Base-by-base conservation (phyloP, 2,888 invertebrate genomes). In the Metallyticus violacea region DNA sequence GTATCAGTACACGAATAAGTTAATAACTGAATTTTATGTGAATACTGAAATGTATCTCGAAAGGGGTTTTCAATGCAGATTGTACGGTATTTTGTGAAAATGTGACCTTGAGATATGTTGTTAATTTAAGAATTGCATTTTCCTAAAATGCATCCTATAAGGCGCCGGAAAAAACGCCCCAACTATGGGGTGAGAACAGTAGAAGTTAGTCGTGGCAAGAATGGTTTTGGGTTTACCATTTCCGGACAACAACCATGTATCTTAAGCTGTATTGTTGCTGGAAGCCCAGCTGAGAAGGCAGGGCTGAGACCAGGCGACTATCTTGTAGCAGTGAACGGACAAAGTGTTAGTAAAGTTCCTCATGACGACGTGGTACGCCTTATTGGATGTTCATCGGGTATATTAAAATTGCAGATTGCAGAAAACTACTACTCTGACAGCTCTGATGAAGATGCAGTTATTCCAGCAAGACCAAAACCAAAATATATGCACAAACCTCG, bases 141-240 rank as follows among this genome's bases (percentile, higher is more conserved):
- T 15, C 25, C 40, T 28, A 91, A 91, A 27, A 94, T 95, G 93
- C 93, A 95, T 91, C 93, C 93, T 25, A 93, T 92, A 88, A 93
- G 95, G 89, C 92, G 95, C 87, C 93, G 95, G 88, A 96, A 95
- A 92, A 95, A 95, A 92, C 93, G 95, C 85, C 94, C 95, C 26
- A 95, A 95, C 90, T 95, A 95, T 90, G 95, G 96, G 77, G 95
- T 97, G 88, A 94, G 97, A 88, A 95, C 96, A 62, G 96, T 98
- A 86, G 97, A 98, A 90, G 95, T 99, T 79, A 94, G 95, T 7
- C 94, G 98, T 88, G 98, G 98, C 3, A 94, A 95, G 88, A 97
- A 96, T 90, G 99, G 99, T 7, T 99, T 98, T 91, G 99, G 99
- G n/a, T 99, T 99, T 91, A 99, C 99, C 27, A 98, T 99, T 90